These are phyloP conservation scores for Corythornis cristatus DNA, from an alignment of 2,113 vertebrate species.

Conservation along the genomic window DNA sequence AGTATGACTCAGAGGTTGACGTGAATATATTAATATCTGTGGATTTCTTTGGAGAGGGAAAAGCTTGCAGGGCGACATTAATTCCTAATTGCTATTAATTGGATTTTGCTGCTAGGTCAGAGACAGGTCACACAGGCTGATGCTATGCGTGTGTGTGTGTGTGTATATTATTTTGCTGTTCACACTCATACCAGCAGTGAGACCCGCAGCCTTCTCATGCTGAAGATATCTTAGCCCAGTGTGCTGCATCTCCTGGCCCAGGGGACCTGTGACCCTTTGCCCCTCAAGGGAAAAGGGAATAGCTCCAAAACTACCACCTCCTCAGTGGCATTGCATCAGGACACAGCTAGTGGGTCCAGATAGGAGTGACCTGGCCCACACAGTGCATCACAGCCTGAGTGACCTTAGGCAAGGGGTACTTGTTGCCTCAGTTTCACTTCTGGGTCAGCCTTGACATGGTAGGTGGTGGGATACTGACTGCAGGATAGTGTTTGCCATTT, in stretches of 20 bases:
- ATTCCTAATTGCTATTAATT: slow-evolving; percentile 44
- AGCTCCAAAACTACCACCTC: background rate
- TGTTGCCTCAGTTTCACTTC: background rate
- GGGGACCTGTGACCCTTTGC: background rate
- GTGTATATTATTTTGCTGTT: background rate
- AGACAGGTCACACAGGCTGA: background rate
- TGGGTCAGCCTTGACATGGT: background rate
- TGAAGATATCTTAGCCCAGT: accelerated
- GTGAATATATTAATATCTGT: background rate
- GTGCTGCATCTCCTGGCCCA: background rate
- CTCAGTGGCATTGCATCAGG: background rate
- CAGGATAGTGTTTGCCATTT: background rate
- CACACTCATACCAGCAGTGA: background rate
- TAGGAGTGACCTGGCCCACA: background rate
- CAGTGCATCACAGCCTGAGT: background rate
- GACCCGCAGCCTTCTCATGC: background rate
- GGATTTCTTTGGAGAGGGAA: background rate
- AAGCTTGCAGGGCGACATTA: background rate
- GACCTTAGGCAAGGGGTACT: background rate
- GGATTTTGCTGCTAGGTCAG: slow-evolving; percentile 14
- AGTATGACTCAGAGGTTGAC: background rate
- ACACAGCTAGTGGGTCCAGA: background rate
- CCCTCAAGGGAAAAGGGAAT: background rate
- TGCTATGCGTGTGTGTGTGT: accelerated
- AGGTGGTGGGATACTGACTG: background rate